These are phyloP conservation scores for Poecile montanus DNA, from an alignment of 2,797 vertebrate genomes.

Conservation along the genomic window DNA sequence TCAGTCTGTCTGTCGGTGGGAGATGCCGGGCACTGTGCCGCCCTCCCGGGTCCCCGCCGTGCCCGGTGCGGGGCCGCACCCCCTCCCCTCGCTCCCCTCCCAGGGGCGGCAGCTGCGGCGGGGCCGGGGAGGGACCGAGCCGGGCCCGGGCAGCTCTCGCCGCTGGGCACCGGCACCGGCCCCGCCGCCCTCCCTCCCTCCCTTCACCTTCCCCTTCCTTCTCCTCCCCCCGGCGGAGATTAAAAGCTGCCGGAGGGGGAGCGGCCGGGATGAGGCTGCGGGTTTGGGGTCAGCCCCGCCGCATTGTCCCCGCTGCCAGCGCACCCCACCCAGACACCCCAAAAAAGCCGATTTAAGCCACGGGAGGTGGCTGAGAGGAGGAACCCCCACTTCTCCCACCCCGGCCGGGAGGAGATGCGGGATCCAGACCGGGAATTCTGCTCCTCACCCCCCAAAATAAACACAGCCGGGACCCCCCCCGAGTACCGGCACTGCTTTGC, in stretches of 20 bases:
- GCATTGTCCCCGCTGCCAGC: background rate
- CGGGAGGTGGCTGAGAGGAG: background rate
- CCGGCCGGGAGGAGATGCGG: background rate
- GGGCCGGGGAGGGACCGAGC: background rate
- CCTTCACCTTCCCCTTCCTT: too few species aligned
- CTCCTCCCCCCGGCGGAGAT: too few species aligned
- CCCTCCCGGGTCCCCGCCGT: background rate
- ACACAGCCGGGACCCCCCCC: background rate
- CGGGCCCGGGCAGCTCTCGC: background rate
- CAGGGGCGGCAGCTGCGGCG: background rate
- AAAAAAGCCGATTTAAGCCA: background rate
- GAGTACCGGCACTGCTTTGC: background rate
- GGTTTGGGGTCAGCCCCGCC: background rate
- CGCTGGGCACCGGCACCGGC: too few species aligned
- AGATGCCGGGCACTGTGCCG: background rate
- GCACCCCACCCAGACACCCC: background rate
- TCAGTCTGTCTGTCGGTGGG: background rate
- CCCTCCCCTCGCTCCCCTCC: background rate
- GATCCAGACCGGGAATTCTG: background rate
- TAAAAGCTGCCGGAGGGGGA: background rate
- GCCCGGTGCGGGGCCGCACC: background rate
- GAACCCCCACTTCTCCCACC: accelerated
- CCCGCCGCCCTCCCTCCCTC: too few species aligned
- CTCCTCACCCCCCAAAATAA: background rate
- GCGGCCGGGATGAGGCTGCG: background rate